phyloP scores from a whole-genome alignment of 2,888 invertebrate genomes.

The Dryobotodes eremita region DNA sequence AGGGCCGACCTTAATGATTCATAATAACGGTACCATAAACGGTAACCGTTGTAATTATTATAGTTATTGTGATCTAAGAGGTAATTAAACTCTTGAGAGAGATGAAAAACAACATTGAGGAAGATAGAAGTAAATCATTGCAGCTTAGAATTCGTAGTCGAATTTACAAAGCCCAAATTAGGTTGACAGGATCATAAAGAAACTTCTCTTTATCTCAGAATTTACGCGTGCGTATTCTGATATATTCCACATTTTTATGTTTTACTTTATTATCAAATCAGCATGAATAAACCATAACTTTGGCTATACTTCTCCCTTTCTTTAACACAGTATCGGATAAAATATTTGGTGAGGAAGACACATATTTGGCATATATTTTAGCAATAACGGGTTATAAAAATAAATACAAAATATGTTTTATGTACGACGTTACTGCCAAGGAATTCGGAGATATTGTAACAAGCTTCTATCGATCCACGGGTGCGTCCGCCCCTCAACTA shows the following conservation, averaged over 20 bases:
- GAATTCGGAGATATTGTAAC: conserved; percentile 17
- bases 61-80: conserved; percentile 33
- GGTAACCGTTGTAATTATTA: conserved; percentile 51
- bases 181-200: conserved; percentile 16
- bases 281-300: conserved; percentile 53
- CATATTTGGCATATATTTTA: conserved; percentile 52
- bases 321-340: conserved; percentile 32
- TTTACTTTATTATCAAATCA: conserved; percentile 60
- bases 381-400: conserved; percentile 57
- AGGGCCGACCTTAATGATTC: conserved; percentile 40
- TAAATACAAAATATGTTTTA: conserved; percentile 44
- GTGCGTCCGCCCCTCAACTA: conserved; percentile 18
- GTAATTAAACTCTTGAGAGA: conserved; percentile 24
- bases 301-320: conserved; percentile 30
- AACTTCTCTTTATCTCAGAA: conserved; percentile 30
- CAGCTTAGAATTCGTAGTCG: neutral
- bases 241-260: conserved; percentile 55
- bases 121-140: conserved; percentile 5
- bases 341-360: conserved; percentile 31
- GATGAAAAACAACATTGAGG: conserved; percentile 4
- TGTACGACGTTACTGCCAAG: conserved; percentile 21
- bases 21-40: conserved; percentile 59
- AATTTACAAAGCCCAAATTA: conserved; percentile 30
- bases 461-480: conserved; percentile 37
- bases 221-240: conserved; percentile 36